These are phyloP conservation scores for Trichonephila clavipes DNA, from an alignment of 1,140 invertebrate genomes.

Conservation along the genomic window DNA sequence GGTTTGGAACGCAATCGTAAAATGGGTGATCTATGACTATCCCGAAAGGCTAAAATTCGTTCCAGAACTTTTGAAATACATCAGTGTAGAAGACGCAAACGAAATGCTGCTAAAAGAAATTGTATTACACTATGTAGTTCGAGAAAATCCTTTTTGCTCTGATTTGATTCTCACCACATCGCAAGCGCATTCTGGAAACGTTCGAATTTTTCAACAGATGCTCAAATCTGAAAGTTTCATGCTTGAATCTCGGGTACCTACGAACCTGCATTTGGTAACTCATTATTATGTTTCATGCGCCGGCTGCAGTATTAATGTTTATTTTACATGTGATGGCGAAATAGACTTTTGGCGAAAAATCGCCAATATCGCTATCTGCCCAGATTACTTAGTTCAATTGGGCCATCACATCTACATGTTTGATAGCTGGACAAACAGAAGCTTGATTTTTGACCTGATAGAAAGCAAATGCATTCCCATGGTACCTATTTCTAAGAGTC, in stretches of 20 bases:
- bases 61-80: background rate
- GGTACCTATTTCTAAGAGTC: background rate
- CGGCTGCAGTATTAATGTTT: background rate
- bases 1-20: background rate
- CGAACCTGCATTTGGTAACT: background rate
- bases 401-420: slow-evolving; percentile 13
- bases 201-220: background rate
- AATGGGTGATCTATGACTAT: background rate
- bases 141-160: background rate
- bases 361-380: background rate
- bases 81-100: background rate
- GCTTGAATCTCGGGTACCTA: background rate
- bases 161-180: too few relatives aligned
- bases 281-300: background rate
- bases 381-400: background rate
- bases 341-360: slow-evolving; percentile 33
- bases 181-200: too few relatives aligned
- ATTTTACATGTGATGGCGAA: slow-evolving; percentile 7
- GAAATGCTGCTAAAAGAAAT: background rate
- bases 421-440: slow-evolving; percentile 29
- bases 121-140: background rate
- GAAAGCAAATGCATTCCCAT: background rate
- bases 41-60: background rate
- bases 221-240: background rate
- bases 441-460: background rate